Conservation (phyloP, 2,888 invertebrate genomes). For the Piscicola geometra region DNA sequence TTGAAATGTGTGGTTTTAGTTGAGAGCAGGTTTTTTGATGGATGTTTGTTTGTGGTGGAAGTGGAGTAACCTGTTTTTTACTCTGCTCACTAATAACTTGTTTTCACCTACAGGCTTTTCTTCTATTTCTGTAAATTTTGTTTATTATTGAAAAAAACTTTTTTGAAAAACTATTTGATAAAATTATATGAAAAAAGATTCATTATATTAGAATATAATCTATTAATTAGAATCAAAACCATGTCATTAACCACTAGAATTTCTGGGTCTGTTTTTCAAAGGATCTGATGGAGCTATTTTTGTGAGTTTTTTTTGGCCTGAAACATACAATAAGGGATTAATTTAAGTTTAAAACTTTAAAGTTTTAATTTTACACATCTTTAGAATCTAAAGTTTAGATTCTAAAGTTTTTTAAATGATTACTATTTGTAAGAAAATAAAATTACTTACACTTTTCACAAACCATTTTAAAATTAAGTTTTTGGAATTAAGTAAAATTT, state of each 20-base stretch:
- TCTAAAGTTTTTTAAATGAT: not conserved
- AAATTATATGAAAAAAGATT: no score
- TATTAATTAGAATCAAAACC: no score
- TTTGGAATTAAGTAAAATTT: no score
- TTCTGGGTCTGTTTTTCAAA: constrained; percentile 88
- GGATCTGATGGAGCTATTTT: constrained; percentile 92
- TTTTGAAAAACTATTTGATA: no score
- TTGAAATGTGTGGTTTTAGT: no score
- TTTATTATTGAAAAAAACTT: not conserved
- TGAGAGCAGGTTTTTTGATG: no score
- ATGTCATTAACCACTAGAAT: constrained; percentile 64
- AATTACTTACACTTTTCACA: constrained; percentile 34
- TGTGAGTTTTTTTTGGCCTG: constrained; percentile 71
- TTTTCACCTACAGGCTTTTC: not conserved
- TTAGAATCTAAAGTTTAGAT: not conserved
- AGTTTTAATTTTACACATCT: not conserved
- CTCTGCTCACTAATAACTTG: not conserved
- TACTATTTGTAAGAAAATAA: constrained; percentile 9
- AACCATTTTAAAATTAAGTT: constrained; percentile 17
- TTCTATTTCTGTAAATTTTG: not conserved
- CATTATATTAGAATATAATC: no score
- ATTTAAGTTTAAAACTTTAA: not conserved
- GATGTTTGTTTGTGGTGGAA: not conserved
- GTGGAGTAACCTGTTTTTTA: constrained; percentile 20
- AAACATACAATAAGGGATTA: no score